Percentiles rank a stretch among this genome's conserved stretches.
phyloP scores from a whole-genome alignment of 1,140 invertebrate species.

The Drosophila yakuba region DNA sequence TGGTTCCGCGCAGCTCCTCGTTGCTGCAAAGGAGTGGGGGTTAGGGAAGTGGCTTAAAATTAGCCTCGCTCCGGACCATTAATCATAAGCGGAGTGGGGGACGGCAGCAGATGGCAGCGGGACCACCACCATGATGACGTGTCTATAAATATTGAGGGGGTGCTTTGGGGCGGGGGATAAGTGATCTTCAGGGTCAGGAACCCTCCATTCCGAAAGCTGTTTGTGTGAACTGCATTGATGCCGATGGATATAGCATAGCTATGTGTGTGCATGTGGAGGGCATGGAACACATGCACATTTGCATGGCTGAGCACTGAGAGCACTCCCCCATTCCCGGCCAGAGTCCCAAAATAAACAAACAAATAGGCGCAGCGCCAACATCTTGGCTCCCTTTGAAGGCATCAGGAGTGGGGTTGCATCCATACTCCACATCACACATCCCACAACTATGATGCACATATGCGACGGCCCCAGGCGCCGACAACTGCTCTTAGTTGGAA shows the following conservation, averaged over 20 bases:
- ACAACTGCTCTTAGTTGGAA: conserved; percentile 37
- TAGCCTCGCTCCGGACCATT: conserved; percentile 41
- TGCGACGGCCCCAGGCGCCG: conserved; percentile 15
- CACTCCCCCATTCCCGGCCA: conserved; percentile 25
- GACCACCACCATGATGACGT: conserved; percentile 30
- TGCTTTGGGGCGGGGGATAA: conserved; percentile 19
- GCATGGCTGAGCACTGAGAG: conserved; percentile 62
- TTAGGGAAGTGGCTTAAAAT: conserved; percentile 38
- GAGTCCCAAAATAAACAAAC: conserved; percentile 73
- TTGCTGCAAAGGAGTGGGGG: conserved; percentile 86
- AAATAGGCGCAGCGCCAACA: conserved; percentile 59
- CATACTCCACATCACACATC: conserved; percentile 3
- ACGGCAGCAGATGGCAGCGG: conserved; percentile 3
- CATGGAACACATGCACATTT: conserved; percentile 61
- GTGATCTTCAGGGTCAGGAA: conserved; percentile 74
- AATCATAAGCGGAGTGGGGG: conserved; percentile 36
- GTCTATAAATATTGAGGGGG: conserved; percentile 52
- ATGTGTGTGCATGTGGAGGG: background rate
- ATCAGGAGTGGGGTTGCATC: conserved; percentile 38
- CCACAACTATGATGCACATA: background rate
- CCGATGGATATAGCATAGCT: conserved; percentile 52
- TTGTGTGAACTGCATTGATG: conserved; percentile 66
- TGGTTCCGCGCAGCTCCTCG: conserved; percentile 92
- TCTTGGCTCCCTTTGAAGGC: conserved; percentile 64
- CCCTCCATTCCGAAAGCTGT: conserved; percentile 46